These are phyloP conservation scores for Pionites leucogaster DNA, from an alignment of 2,113 vertebrate genomes.

Conservation along the genomic window DNA sequence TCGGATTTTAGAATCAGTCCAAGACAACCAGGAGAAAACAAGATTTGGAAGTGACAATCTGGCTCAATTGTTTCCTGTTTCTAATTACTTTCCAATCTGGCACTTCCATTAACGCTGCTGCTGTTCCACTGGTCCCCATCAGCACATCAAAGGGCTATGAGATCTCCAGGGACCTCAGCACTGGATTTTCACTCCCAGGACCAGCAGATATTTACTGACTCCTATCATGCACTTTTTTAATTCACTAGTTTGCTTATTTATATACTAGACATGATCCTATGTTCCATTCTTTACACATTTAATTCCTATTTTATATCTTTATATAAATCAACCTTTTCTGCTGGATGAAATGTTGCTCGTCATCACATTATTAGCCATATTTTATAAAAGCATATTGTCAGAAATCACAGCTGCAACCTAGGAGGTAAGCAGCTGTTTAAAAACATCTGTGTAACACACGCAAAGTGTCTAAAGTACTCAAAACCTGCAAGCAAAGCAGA, in stretches of 20 bases:
- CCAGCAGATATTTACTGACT: background rate
- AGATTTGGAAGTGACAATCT: background rate
- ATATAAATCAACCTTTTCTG: background rate
- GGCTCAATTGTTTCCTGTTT: background rate
- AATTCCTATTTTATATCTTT: background rate
- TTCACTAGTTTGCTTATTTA: background rate
- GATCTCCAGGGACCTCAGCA: background rate
- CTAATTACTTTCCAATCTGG: background rate
- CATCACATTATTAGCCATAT: background rate
- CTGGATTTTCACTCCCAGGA: background rate
- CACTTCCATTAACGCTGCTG: fast-evolving
- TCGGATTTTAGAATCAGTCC: background rate
- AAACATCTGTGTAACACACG: background rate
- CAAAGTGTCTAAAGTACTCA: background rate
- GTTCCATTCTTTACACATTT: background rate
- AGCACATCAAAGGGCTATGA: background rate
- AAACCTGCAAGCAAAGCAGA: background rate
- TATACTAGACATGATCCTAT: background rate
- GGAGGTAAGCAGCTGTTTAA: background rate
- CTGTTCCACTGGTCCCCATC: background rate
- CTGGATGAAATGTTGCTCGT: background rate
- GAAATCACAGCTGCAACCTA: background rate
- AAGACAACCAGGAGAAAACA: background rate
- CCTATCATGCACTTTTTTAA: background rate
- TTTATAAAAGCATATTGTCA: background rate